Percentiles rank a stretch among this genome's conserved stretches.
Conservation (phyloP, 2,797 vertebrate genomes). For the Oceanodroma leucorhoa region DNA sequence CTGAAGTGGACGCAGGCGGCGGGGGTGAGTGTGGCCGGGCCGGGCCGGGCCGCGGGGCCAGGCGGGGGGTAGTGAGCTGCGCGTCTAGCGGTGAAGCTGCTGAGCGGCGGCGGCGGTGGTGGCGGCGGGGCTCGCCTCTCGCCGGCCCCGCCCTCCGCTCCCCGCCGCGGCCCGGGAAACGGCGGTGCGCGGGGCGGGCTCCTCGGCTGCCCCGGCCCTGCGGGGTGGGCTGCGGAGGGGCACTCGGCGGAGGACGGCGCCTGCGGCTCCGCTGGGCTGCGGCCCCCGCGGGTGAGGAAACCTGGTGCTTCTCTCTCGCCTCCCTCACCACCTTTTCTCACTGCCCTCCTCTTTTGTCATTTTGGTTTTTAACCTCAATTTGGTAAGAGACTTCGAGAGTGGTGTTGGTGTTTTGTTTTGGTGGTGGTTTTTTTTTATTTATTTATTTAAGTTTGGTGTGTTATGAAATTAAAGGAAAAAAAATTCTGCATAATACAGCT, state of each 20-base stretch:
- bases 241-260: accelerated
- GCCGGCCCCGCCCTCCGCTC: no score
- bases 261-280: no score
- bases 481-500: no score
- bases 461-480: no score
- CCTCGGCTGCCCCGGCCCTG: accelerated
- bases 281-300: not conserved
- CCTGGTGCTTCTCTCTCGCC: accelerated
- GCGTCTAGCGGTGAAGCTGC: accelerated
- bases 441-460: accelerated
- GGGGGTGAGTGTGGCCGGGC: not conserved
- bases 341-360: accelerated
- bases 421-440: not conserved
- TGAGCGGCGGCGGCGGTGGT: not conserved
- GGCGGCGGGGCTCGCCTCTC: not conserved
- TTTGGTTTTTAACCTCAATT: no score
- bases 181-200: not conserved
- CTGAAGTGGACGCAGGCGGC: accelerated
- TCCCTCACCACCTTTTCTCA: accelerated
- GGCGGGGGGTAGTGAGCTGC: accelerated
- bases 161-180: not conserved
- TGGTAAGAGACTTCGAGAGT: not conserved
- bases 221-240: not conserved
- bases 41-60: not conserved
- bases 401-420: accelerated